Evolutionary conservation across 1,140 invertebrate genomes (phyloP).

Genomic region (Bombus pyrosoma): DNA sequence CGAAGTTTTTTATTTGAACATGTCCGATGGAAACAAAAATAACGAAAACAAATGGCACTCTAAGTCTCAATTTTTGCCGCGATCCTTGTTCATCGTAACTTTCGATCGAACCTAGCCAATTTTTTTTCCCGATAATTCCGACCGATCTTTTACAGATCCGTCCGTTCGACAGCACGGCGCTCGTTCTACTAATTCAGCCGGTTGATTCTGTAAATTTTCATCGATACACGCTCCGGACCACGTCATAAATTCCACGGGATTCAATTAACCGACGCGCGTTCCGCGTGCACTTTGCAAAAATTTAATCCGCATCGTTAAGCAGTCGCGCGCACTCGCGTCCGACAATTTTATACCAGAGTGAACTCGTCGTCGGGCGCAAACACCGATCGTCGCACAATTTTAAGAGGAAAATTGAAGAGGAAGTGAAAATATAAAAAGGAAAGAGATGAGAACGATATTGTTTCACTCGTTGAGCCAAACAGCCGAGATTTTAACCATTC

Average conservation of each 20-base stretch:
- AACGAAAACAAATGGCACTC: conserved; percentile 25
- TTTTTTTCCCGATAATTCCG: not conserved
- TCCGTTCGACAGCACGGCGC: not conserved
- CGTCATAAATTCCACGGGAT: conserved; percentile 21
- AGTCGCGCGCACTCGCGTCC: conserved; percentile 34
- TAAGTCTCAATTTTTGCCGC: conserved; percentile 1
- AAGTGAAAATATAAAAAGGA: not conserved
- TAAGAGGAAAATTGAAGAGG: not conserved
- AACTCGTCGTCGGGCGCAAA: not conserved
- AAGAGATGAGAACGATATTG: conserved; percentile 11
- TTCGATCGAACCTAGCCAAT: not conserved
- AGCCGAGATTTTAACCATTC: conserved; percentile 76
- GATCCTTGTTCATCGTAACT: not conserved
- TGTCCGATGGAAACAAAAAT: not conserved
- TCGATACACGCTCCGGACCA: not conserved
- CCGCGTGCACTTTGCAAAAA: not conserved
- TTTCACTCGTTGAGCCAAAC: conserved; percentile 52
- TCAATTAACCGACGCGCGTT: conserved; percentile 41
- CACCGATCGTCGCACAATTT: not conserved
- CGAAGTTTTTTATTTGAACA: not conserved
- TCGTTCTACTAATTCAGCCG: not conserved
- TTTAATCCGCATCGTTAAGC: conserved; percentile 38
- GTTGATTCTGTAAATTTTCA: conserved; percentile 2
- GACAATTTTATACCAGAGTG: not conserved
- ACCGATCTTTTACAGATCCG: not conserved